Evolutionary conservation across 1,140 invertebrate genomes (phyloP), one percentile per base, ranked within the genome.

Genomic region (Leptopilina clavipes): DNA sequence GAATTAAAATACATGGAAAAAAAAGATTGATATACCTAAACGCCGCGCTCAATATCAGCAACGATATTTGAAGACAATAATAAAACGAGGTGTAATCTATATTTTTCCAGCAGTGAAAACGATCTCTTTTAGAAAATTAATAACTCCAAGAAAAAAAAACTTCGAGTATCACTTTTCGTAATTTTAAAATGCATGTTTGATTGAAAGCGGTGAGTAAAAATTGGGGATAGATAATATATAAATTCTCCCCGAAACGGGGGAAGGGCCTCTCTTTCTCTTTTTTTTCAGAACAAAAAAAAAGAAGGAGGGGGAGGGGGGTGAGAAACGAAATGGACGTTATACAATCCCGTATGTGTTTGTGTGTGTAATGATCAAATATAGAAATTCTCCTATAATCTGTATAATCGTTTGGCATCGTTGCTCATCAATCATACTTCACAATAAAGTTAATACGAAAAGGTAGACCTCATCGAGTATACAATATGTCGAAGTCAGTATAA

Each of bases 361-460:
- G 5, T 40, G 37, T 40, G 7, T 40, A 40, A 40, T 40, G 83
- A 76, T 73, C 77, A 84, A 84, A 84, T 82, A 82, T 81, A 71
- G 81, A 79, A 76, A 81, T 80, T 78, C 76, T 73, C 77, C 43
- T 9, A 19, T 83, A 86, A 84, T 83, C 84, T 80, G 76, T 81
- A 79, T 85, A 86, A 86, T 85, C 84, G 78, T 70, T 72, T 56
- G 48, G 74, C 71, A 76, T 77, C 72, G 81, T 79, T 48, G 52
- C 65, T 73, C 82, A 85, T 85, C 83, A 77, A 85, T 86, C 83
- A 84, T 82, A 44, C 74, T 76, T 77, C 73, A 85, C 82, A 85
- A 85, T 84, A 79, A 84, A 83, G 75, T 79, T 82, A 84, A 84
- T 84, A 83, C 73, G 65, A 37, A 11, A 22, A 65, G 59, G 19